These are phyloP conservation scores for Danio jaintianensis DNA, from an alignment of 2,797 vertebrate species.

Conservation along the genomic window DNA sequence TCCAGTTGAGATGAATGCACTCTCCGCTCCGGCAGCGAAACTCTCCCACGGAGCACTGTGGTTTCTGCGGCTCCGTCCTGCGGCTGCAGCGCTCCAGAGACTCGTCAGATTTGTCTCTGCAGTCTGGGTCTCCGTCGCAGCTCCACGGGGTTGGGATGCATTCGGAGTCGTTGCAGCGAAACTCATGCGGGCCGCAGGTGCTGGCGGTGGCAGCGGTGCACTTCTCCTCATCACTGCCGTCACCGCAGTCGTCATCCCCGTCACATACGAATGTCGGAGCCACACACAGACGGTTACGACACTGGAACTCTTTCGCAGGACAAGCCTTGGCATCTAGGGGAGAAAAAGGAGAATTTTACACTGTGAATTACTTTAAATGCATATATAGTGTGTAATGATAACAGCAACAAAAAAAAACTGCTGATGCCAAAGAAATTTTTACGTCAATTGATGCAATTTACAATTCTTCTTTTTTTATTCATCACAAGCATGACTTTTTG, in stretches of 20 bases:
- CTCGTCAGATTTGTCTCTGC: slow-evolving; percentile 92
- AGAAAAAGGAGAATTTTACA: slow-evolving; percentile 6
- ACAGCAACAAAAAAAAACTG: too few species aligned
- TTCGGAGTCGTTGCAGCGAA: slow-evolving; percentile 90
- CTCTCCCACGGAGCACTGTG: slow-evolving; percentile 83
- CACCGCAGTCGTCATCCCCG: slow-evolving; percentile 87
- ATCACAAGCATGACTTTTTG: too few species aligned
- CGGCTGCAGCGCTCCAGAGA: slow-evolving; percentile 86
- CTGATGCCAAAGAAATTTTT: too few species aligned
- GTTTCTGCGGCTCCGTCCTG: slow-evolving; percentile 77
- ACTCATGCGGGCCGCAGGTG: slow-evolving; percentile 89
- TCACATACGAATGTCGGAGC: slow-evolving; percentile 90
- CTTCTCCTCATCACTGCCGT: slow-evolving; percentile 89
- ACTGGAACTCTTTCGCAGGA: slow-evolving; percentile 86
- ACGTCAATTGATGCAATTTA: too few species aligned
- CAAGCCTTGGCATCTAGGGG: slow-evolving; percentile 83
- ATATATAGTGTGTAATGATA: too few species aligned
- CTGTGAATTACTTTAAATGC: too few species aligned
- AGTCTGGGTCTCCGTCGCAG: slow-evolving; percentile 94
- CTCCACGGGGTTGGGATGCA: slow-evolving; percentile 95
- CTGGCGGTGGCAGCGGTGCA: slow-evolving; percentile 85
- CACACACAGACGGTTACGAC: slow-evolving; percentile 89
- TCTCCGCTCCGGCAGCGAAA: slow-evolving; percentile 89
- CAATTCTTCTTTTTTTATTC: too few species aligned
- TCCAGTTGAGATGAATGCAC: slow-evolving; percentile 95